Percentiles rank a stretch among this genome's conserved stretches.
Conservation (phyloP, 2,888 invertebrate genomes). For the Horisme vitalbata region DNA sequence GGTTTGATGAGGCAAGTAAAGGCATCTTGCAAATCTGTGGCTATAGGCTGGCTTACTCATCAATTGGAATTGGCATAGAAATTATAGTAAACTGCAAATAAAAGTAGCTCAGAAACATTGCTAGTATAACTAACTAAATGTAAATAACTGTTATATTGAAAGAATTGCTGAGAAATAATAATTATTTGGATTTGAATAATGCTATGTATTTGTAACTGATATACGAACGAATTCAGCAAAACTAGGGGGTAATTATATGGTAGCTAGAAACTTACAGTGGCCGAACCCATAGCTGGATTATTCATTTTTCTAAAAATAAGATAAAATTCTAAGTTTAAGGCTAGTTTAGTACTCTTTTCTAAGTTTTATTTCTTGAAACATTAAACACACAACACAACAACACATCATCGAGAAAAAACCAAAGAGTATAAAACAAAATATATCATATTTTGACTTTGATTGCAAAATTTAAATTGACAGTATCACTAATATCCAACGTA, state of each 20-base stretch:
- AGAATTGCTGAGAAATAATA: no score
- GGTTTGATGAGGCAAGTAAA: no score
- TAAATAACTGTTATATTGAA: no score
- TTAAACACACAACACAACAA: no score
- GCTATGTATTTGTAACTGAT: not conserved
- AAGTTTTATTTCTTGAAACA: no score
- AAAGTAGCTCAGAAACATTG: not conserved
- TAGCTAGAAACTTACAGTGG: slow-evolving; percentile 61
- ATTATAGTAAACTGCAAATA: not conserved
- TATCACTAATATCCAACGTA: no score
- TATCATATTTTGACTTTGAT: no score
- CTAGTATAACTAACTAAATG: no score
- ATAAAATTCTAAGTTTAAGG: not conserved
- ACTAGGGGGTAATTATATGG: not conserved
- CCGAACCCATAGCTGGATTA: slow-evolving; percentile 71
- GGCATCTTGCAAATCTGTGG: not conserved
- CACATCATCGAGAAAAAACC: slow-evolving; percentile 19
- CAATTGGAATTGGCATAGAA: not conserved
- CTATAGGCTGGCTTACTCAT: not conserved
- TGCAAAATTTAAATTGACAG: no score
- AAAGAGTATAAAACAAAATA: no score
- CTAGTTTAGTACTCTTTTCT: slow-evolving; percentile 1
- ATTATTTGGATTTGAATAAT: no score
- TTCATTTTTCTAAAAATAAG: slow-evolving; percentile 41
- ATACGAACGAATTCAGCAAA: not conserved